Percentiles rank a stretch among this genome's conserved stretches.
Evolutionary conservation across 92 coral and sea anemone genomes (phyloP).

Genomic region (Desmophyllum pertusum): DNA sequence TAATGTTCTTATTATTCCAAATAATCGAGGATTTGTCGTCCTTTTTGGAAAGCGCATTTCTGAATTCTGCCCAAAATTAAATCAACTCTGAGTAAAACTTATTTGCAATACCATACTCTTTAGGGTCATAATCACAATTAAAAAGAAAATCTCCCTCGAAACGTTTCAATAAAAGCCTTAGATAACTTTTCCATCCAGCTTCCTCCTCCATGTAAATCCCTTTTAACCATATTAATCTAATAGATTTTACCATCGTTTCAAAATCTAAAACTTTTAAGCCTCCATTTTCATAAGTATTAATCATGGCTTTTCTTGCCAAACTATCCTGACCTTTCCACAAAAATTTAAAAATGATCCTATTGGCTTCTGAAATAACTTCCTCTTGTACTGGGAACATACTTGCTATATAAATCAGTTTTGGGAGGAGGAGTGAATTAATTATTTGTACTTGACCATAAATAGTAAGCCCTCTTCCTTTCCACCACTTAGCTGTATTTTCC

Average conservation of each 20-base stretch:
- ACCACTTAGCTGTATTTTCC: too few species aligned
- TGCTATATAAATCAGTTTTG: too few species aligned
- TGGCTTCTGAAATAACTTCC: too few species aligned
- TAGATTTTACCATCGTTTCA: constrained; percentile 22
- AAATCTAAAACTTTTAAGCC: constrained; percentile 20
- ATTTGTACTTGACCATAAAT: too few species aligned
- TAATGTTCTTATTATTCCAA: too few species aligned
- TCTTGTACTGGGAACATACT: too few species aligned
- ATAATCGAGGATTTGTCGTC: background rate
- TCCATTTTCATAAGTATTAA: constrained; percentile 22
- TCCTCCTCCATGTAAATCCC: background rate
- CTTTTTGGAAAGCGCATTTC: background rate
- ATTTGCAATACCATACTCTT: background rate
- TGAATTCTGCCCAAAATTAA: constrained; percentile 2
- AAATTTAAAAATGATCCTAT: background rate
- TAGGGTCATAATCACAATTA: background rate
- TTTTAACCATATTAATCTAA: constrained; percentile 24
- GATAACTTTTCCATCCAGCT: constrained; percentile 1
- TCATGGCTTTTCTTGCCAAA: background rate
- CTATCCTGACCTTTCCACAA: constrained; percentile 8
- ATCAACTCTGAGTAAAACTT: background rate
- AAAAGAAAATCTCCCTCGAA: background rate
- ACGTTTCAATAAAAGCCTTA: background rate
- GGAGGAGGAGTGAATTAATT: too few species aligned
- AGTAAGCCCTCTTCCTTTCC: too few species aligned